Evolutionary conservation across 1,140 invertebrate species (phyloP).

Genomic region (Aphaenogaster ashmeadi): DNA sequence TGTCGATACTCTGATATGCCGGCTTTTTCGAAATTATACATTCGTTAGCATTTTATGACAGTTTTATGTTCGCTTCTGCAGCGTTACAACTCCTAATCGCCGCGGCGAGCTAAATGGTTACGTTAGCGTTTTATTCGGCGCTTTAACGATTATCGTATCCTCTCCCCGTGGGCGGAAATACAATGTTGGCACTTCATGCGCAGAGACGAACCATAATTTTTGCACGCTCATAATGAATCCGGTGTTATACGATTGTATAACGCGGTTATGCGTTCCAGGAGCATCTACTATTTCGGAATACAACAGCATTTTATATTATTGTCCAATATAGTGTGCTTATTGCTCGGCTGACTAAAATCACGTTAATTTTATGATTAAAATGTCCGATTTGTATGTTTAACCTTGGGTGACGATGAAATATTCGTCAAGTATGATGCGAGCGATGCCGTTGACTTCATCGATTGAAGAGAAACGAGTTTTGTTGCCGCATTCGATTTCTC

Average conservation of each 20-base stretch:
- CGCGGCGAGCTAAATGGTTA: constrained; percentile 4
- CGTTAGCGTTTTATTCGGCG: constrained; percentile 47
- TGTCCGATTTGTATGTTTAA: constrained; percentile 60
- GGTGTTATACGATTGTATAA: constrained; percentile 17
- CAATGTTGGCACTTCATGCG: background rate
- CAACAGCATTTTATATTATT: constrained; percentile 22
- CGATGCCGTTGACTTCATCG: constrained; percentile 55
- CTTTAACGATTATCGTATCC: constrained; percentile 4
- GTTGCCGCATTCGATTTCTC: constrained; percentile 30
- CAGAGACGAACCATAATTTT: constrained; percentile 13
- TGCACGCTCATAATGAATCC: background rate
- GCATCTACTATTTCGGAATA: background rate
- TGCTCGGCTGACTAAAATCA: background rate
- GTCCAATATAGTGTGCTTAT: background rate
- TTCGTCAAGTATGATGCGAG: constrained; percentile 3
- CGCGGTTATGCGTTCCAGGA: constrained; percentile 31
- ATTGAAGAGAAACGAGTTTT: constrained; percentile 64
- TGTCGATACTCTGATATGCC: constrained; percentile 20
- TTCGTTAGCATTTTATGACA: constrained; percentile 62
- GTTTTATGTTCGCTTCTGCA: constrained; percentile 15
- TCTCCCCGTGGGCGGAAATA: constrained; percentile 4
- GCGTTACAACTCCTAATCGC: constrained; percentile 15
- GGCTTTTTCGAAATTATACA: constrained; percentile 62
- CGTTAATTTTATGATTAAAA: constrained; percentile 59
- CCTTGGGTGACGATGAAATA: constrained; percentile 54